Evolutionary conservation across 2,888 invertebrate species (phyloP).

Genomic region (Nemoura dubitans): DNA sequence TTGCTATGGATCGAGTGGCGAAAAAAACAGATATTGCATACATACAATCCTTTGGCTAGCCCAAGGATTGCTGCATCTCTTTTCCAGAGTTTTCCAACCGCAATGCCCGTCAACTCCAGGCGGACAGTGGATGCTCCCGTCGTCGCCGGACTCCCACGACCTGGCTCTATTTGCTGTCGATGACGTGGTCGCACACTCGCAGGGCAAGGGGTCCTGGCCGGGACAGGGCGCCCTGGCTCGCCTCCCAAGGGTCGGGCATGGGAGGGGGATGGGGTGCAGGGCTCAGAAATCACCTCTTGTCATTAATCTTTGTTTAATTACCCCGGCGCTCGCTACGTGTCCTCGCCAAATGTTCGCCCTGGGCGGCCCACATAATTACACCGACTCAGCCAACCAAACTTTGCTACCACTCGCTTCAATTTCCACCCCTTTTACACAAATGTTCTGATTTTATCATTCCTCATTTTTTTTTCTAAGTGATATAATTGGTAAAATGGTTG

Average conservation of each 20-base stretch:
- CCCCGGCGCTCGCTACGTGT: background rate
- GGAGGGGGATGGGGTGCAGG: background rate
- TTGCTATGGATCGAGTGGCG: no score
- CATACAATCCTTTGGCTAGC: no score
- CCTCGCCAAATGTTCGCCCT: background rate
- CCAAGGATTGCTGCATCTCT: no score
- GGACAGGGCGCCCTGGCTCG: no score
- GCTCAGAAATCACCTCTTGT: constrained; percentile 30
- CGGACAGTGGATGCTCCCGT: background rate
- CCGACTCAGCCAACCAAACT: constrained; percentile 31
- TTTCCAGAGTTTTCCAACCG: no score
- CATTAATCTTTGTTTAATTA: constrained; percentile 38
- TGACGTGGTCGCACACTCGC: background rate
- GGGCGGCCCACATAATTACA: constrained; percentile 14
- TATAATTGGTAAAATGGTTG: constrained; percentile 26
- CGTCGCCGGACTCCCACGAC: no score
- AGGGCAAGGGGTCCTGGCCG: background rate
- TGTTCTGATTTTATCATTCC: background rate
- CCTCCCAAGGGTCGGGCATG: background rate
- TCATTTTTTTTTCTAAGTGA: constrained; percentile 2
- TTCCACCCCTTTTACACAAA: background rate
- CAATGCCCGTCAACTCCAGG: background rate
- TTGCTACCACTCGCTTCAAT: background rate
- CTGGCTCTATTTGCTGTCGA: background rate
- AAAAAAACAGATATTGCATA: no score